Percentiles rank a stretch among this genome's conserved stretches.
Evolutionary conservation across 2,888 invertebrate species (phyloP).

Genomic region (Thereva nobilitata): DNA sequence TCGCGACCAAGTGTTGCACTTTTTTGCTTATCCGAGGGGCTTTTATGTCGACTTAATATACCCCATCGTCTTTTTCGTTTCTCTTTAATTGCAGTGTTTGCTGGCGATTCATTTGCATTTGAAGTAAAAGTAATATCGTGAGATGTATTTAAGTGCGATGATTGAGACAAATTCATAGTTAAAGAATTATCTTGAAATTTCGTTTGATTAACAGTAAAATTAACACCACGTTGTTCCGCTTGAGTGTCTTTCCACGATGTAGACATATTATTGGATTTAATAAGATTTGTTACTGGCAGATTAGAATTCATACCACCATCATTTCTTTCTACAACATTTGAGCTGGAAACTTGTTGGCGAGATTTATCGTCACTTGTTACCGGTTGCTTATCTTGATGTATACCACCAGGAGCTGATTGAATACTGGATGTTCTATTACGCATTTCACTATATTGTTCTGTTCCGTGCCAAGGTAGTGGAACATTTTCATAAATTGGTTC

Average conservation of each 20-base stretch:
- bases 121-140: slow-evolving; percentile 39
- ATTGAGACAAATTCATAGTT: slow-evolving; percentile 39
- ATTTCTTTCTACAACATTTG: not conserved
- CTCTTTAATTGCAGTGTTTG: slow-evolving; percentile 59
- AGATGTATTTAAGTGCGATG: slow-evolving; percentile 47
- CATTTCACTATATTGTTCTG: slow-evolving; percentile 47
- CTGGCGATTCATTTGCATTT: slow-evolving; percentile 49
- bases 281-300: not conserved
- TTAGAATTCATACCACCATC: too few relatives aligned
- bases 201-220: not conserved
- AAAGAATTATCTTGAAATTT: slow-evolving; percentile 43
- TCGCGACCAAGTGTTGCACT: slow-evolving; percentile 73
- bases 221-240: not conserved
- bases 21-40: slow-evolving; percentile 62
- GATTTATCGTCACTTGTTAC: not conserved
- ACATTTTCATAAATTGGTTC: slow-evolving; percentile 85
- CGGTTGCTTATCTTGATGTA: slow-evolving; percentile 52
- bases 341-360: slow-evolving; percentile 1
- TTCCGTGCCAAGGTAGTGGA: slow-evolving; percentile 67
- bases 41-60: slow-evolving; percentile 67
- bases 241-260: not conserved
- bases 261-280: not conserved
- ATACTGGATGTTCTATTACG: slow-evolving; percentile 66
- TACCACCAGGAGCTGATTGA: slow-evolving; percentile 71
- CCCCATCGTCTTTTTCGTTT: slow-evolving; percentile 71